These are phyloP conservation scores for Sesia bembeciformis DNA, from an alignment of 2,888 invertebrate species.

Conservation along the genomic window DNA sequence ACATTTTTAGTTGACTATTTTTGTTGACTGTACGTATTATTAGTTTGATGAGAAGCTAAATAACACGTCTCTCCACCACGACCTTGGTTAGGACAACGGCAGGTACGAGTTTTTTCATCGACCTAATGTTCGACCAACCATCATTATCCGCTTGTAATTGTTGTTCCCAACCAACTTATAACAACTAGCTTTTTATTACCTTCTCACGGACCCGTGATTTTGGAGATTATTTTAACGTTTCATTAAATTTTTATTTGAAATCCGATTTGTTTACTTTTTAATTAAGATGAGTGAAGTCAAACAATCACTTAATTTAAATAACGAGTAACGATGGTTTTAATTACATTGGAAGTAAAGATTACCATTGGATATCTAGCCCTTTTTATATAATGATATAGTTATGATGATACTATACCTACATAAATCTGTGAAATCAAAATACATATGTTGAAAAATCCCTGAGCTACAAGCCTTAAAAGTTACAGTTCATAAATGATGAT, in stretches of 20 bases:
- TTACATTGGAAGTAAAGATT: no score
- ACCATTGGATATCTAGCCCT: no score
- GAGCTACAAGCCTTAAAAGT: no score
- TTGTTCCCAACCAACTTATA: conserved; percentile 18
- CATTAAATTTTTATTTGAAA: not conserved
- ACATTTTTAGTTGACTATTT: no score
- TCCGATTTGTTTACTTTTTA: not conserved
- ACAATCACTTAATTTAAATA: not conserved
- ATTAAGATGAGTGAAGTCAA: not conserved
- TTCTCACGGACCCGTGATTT: conserved; percentile 3
- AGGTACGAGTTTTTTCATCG: conserved; percentile 56
- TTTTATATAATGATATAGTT: no score
- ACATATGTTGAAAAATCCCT: no score
- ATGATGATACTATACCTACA: no score
- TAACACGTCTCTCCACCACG: conserved; percentile 9
- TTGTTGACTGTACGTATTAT: not conserved
- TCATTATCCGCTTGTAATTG: conserved; percentile 43
- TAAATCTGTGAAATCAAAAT: no score
- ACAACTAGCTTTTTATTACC: conserved; percentile 39
- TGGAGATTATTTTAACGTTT: not conserved
- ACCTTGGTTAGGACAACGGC: conserved; percentile 54
- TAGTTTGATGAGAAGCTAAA: not conserved
- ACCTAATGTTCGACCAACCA: conserved; percentile 28
- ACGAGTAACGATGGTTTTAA: no score
- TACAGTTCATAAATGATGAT: no score